phyloP scores from a whole-genome alignment of 1,140 invertebrate species.

The Leptoteleia sp. region DNA sequence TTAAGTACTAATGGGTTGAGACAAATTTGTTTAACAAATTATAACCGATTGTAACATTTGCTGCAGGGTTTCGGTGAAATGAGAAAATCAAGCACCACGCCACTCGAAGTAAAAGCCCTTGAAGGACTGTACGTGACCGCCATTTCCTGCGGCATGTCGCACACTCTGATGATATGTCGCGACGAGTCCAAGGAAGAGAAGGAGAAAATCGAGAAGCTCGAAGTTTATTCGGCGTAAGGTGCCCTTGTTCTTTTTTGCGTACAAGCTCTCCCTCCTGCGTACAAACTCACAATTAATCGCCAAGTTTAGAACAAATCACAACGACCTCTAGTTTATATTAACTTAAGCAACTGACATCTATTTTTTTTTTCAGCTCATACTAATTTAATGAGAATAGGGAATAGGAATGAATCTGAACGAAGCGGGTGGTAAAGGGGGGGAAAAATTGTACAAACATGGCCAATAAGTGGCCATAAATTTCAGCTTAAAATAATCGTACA shows the following conservation, averaged over 20 bases:
- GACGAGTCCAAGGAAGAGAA: constrained; percentile 86
- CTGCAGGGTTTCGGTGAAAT: constrained; percentile 94
- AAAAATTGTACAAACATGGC: constrained; percentile 15
- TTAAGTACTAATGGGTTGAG: no score
- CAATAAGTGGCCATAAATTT: constrained; percentile 2
- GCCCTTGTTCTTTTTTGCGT: no score
- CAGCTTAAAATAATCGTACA: constrained; percentile 2
- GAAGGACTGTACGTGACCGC: constrained; percentile 90
- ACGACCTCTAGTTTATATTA: constrained; percentile 3
- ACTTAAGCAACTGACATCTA: no score
- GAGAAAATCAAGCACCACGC: constrained; percentile 91
- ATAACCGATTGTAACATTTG: no score
- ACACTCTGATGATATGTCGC: constrained; percentile 88
- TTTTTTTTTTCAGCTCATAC: no score
- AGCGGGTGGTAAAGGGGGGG: not conserved
- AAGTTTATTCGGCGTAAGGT: constrained; percentile 81
- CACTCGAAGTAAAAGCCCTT: constrained; percentile 93
- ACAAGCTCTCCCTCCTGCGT: constrained; percentile 4
- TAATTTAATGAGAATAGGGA: no score
- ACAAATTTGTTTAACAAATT: no score
- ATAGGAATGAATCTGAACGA: no score
- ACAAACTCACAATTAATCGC: constrained; percentile 22
- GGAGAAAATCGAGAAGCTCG: constrained; percentile 84
- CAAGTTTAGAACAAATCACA: constrained; percentile 24
- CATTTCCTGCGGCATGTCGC: constrained; percentile 91